Percentiles rank a stretch among this genome's conserved stretches.
phyloP scores from a whole-genome alignment of 2,888 invertebrate species.

The Ashinkailepas kermadecensis region DNA sequence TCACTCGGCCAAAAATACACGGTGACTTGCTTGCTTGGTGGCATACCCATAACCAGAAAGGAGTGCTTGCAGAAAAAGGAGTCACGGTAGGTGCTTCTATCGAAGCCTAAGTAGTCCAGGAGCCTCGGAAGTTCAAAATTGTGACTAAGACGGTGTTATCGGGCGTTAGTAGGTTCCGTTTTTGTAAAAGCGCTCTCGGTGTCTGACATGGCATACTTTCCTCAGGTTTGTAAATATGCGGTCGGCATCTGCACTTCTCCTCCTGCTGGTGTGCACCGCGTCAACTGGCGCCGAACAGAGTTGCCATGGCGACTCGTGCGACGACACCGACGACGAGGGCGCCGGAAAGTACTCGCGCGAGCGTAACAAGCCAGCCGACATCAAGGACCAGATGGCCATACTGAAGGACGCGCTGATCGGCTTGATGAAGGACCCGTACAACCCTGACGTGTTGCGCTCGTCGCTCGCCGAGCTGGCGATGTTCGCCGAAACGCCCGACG shows the following conservation, averaged over 20 bases:
- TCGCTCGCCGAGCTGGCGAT: conserved; percentile 13
- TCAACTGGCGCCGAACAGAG: background rate
- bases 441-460: conserved; percentile 12
- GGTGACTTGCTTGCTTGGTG: too few relatives aligned
- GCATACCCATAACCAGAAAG: too few relatives aligned
- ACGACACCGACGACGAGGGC: background rate
- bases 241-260: background rate
- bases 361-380: background rate
- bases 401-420: conserved; percentile 4
- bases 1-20: too few relatives aligned
- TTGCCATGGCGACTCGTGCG: background rate
- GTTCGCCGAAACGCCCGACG: conserved; percentile 12
- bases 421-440: conserved; percentile 20
- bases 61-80: too few relatives aligned
- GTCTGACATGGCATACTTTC: too few relatives aligned
- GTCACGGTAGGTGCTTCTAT: too few relatives aligned
- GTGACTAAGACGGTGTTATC: too few relatives aligned
- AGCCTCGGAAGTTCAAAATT: too few relatives aligned
- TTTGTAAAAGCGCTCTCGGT: too few relatives aligned
- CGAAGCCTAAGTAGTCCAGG: too few relatives aligned
- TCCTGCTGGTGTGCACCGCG: background rate
- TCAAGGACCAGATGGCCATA: background rate
- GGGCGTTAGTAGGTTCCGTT: too few relatives aligned
- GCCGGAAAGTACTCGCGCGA: conserved; percentile 19
- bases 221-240: background rate